phyloP scores from a whole-genome alignment of 2,113 vertebrate species.

The Lophura nycthemera region DNA sequence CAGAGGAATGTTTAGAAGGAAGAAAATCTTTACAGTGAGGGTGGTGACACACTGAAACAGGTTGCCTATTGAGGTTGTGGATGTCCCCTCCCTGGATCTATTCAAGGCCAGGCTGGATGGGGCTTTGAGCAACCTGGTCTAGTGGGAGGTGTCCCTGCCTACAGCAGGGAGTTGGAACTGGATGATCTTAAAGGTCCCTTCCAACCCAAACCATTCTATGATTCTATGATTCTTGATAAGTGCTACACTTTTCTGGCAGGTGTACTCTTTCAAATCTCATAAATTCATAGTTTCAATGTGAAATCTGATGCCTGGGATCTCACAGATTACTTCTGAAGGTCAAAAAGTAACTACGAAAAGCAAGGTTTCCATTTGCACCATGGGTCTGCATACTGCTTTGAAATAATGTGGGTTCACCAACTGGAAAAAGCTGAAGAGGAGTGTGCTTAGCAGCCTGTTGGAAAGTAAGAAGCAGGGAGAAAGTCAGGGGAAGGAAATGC shows the following conservation, averaged over 20 bases:
- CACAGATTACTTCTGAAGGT: neutral
- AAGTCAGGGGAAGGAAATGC: neutral
- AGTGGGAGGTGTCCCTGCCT: too few species aligned
- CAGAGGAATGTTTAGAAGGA: constrained; percentile 5
- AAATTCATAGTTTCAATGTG: neutral
- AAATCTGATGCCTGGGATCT: neutral
- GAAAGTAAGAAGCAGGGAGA: neutral
- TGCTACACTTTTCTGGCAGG: neutral
- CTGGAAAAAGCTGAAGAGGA: neutral
- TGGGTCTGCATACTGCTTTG: neutral
- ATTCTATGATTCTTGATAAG: neutral
- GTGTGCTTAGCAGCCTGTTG: neutral
- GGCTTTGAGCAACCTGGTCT: too few species aligned
- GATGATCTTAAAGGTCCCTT: too few species aligned
- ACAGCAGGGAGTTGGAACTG: too few species aligned
- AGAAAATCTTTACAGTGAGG: too few species aligned
- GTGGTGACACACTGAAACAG: too few species aligned
- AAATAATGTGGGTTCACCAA: neutral
- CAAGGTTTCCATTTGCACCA: neutral
- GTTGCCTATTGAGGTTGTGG: too few species aligned
- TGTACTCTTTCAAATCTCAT: neutral
- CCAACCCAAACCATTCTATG: too few species aligned
- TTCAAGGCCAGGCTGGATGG: too few species aligned
- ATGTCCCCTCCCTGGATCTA: too few species aligned
- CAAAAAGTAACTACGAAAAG: constrained; percentile 20